Evolutionary conservation across 1,140 invertebrate genomes (phyloP).

Genomic region (Littorina saxatilis): DNA sequence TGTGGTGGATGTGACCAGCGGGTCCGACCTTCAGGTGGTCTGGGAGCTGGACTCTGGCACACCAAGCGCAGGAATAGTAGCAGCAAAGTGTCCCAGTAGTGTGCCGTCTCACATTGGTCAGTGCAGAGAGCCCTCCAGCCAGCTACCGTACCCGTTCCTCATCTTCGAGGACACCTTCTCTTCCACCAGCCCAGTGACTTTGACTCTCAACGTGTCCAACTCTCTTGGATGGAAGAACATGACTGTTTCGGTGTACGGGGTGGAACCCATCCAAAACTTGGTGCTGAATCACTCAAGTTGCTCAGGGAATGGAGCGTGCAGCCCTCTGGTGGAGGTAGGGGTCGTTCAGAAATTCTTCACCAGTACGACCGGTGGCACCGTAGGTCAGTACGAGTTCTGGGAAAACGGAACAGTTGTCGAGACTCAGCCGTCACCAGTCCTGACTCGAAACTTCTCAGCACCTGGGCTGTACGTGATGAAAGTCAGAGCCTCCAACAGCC

Average conservation of each 20-base stretch:
- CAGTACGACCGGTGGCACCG: neutral
- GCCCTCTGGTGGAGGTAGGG: conserved; percentile 15
- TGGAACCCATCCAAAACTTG: conserved; percentile 18
- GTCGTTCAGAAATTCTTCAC: conserved; percentile 6
- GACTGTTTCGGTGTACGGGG: conserved; percentile 26
- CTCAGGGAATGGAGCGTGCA: neutral
- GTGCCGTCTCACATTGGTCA: conserved; percentile 4
- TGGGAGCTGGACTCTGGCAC: conserved; percentile 42
- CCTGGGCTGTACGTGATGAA: conserved; percentile 15
- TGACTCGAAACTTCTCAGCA: neutral
- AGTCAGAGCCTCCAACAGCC: conserved; percentile 34
- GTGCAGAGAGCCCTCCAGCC: conserved; percentile 39
- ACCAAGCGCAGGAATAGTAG: conserved; percentile 7
- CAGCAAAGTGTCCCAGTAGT: conserved; percentile 35
- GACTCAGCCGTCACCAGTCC: neutral
- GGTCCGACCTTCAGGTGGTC: conserved; percentile 37
- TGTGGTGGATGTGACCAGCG: conserved; percentile 41
- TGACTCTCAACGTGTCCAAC: conserved; percentile 40
- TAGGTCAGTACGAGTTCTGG: conserved; percentile 15
- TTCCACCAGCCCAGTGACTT: neutral
- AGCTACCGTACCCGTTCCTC: conserved; percentile 47
- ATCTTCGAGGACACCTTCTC: conserved; percentile 32
- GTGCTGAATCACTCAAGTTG: conserved; percentile 14
- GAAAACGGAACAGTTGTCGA: neutral
- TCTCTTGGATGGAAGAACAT: conserved; percentile 19